These are phyloP conservation scores for Patella vulgata DNA, from an alignment of 1,140 invertebrate species.

Conservation along the genomic window DNA sequence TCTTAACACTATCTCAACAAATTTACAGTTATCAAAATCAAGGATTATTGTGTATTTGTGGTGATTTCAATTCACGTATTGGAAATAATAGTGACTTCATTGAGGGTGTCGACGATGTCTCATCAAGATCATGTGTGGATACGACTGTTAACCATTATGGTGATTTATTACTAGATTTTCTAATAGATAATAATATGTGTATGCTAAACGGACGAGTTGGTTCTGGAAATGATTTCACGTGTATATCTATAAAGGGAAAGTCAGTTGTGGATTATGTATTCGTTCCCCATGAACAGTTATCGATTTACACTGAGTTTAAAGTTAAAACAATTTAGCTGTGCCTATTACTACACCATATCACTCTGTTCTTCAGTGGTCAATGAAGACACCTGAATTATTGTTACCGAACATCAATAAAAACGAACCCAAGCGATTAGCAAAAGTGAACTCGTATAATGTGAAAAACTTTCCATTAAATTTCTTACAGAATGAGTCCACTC, in stretches of 20 bases:
- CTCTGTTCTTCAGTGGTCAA: no score
- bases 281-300: slow-evolving; percentile 8
- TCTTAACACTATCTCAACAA: slow-evolving; percentile 10
- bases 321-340: no score
- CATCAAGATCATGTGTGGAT: slow-evolving; percentile 18
- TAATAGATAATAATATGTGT: slow-evolving; percentile 27
- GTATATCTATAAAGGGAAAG: slow-evolving; percentile 19
- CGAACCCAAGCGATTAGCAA: no score
- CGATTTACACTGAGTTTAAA: neutral
- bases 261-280: slow-evolving; percentile 30
- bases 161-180: slow-evolving; percentile 27
- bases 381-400: no score
- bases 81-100: slow-evolving; percentile 23
- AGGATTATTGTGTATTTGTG: slow-evolving; percentile 18
- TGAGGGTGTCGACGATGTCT: slow-evolving; percentile 26
- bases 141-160: slow-evolving; percentile 20
- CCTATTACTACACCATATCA: no score
- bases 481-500: no score
- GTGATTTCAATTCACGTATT: slow-evolving; percentile 19
- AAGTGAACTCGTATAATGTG: no score
- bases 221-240: slow-evolving; percentile 22
- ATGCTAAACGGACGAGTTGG: slow-evolving; percentile 25
- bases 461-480: no score
- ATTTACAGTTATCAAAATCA: slow-evolving; percentile 18
- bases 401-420: no score